Base-by-base conservation (phyloP, 2,888 invertebrate species). In the Torymus texanus region DNA sequence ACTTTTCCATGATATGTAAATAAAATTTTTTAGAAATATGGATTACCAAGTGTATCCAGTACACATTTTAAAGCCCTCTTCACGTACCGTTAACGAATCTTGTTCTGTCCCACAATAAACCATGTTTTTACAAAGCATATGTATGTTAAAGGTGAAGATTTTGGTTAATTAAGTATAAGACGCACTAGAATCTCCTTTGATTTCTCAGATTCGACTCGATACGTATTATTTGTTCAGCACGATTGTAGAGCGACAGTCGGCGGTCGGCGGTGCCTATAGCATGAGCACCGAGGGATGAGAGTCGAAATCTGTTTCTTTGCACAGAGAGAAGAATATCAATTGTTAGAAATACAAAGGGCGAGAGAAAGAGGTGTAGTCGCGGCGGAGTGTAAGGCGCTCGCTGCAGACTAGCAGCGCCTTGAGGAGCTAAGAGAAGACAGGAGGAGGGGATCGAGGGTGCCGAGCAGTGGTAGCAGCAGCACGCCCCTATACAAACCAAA, bases 241-340 rank as follows among this genome's bases (percentile, higher is more conserved):
- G 82, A 71, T 71, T 62, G 62, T 66, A 18, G 41, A 41, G 24
- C 62, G 50, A 24, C 59, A 18, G 56, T 56, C 56, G 71, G 14
- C 13, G 65, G 55, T 41, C 50, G 59, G 61, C 29, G 61, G 61
- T 41, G 8, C 41, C 41, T 41, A 41, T 41, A 41, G 41, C 41
- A 41, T 41, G 41, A 8, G 41, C 41, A 1, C 8, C 61, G 13
- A 5, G 2, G 62, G 68, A 51, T 86, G 87, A 41, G 85, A 85
- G 86, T 84, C 85, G 84, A 87, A 88, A 88, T 88, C 87, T 89
- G 88, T 89, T 90, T 90, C 90, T 90, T 89, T 90, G 84, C 89
- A 87, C 87, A 86, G 87, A 86, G 87, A 85, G 88, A 89, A 90
- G 90, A 90, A 90, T 90, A 90, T 90, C 90, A 90, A 90, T 90